phyloP scores from a whole-genome alignment of 2,113 vertebrate genomes.

The Anarrhichthys ocellatus region DNA sequence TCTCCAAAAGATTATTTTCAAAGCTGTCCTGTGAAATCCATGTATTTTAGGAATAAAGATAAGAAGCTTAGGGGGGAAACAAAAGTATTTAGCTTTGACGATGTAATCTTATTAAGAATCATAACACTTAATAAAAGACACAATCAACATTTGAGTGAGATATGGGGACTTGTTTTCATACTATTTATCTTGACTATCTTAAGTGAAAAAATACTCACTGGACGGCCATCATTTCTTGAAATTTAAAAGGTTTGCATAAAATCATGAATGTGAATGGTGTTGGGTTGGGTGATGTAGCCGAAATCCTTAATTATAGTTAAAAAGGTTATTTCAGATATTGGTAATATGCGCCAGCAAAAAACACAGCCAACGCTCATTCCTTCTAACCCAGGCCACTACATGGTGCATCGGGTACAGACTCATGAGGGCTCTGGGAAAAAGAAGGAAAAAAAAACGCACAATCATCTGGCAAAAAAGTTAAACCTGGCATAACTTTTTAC shows the following conservation, averaged over 20 bases:
- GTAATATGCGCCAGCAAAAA: background rate
- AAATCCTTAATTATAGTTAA: background rate
- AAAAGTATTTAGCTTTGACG: background rate
- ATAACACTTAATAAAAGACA: background rate
- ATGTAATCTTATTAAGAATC: background rate
- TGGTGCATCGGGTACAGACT: background rate
- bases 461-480: too few species aligned
- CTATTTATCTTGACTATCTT: background rate
- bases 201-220: background rate
- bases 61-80: background rate
- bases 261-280: background rate
- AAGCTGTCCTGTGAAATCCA: background rate
- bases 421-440: background rate
- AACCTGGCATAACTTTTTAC: too few species aligned
- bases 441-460: background rate
- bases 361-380: background rate
- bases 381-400: background rate
- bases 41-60: background rate
- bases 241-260: background rate
- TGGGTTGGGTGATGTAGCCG: background rate
- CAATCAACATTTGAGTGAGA: background rate
- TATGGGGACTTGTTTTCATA: background rate
- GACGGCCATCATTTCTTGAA: background rate
- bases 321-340: background rate
- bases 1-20: constrained; percentile 1